Evolutionary conservation across 2,113 vertebrate species (phyloP), one percentile per base, ranked within the genome.

Genomic region (Saguinus imperator): DNA sequence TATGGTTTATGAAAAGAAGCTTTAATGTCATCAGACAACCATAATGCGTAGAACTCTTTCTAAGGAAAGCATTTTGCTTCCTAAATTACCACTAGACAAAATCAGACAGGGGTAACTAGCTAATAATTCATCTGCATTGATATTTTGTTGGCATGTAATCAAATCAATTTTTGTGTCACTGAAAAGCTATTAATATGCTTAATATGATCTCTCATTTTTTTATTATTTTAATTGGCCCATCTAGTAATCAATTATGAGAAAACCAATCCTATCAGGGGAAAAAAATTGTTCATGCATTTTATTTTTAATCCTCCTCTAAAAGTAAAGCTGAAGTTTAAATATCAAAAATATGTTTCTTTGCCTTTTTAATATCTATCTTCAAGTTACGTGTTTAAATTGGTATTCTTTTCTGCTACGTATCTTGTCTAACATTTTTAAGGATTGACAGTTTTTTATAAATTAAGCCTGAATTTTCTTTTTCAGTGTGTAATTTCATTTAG

Each of bases 81-180:
- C 87, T 92, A 87, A 83, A 92, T 89, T 84, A 40, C 48, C 27
- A 72, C 21, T 6, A 76, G 55, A 52, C 70, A 87, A 83, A 93
- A 91, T 86, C 57, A 83, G 55, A 94, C 70, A 93, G 3, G 13
- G 84, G 29, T 87, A 88, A 91, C 29, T 48, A 94, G 80, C 48
- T 75, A 93, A 94, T 87, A 92, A 40, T 87, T 94, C 84, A 92
- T 50, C 72, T n/a, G 23, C 81, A 86, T 81, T 85, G 87, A 72
- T 84, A 96, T 89, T 92, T 96, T 93, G 29, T 93, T 96, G 87
- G 45, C 89, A 93, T 68, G 16, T 43, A 83, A 93, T 85, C 72
- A 95, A 91, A 82, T 94, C 50, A 95, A 87, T 93, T 90, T 93
- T 87, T 80, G 50, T 45, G 11, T 1, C 25, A 80, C 27, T 79